These are phyloP conservation scores for Dromaius novaehollandiae DNA, from an alignment of 2,113 vertebrate species.

Conservation along the genomic window DNA sequence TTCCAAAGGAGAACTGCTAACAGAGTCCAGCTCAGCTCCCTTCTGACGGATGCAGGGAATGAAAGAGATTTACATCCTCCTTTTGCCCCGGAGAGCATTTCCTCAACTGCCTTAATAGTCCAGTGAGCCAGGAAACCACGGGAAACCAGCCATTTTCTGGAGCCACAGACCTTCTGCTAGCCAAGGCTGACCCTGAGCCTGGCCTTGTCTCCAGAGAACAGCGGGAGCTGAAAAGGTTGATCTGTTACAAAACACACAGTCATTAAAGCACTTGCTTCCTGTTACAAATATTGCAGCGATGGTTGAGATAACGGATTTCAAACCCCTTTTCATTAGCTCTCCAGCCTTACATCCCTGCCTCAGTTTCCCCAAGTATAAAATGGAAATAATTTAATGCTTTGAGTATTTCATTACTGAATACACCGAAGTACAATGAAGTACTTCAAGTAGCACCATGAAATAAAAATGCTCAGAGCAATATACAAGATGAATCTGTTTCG, in stretches of 20 bases:
- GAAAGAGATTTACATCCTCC: not conserved
- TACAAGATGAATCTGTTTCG: accelerated
- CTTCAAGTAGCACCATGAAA: not conserved
- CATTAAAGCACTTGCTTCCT: not conserved
- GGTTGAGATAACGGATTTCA: accelerated
- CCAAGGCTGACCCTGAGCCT: not conserved
- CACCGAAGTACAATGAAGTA: not conserved
- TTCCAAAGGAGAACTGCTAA: not conserved
- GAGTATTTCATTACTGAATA: not conserved
- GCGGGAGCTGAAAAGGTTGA: accelerated
- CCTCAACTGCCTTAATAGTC: not conserved
- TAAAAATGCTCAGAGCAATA: not conserved
- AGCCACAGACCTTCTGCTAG: not conserved
- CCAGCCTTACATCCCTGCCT: not conserved
- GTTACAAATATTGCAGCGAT: accelerated
- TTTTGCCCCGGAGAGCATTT: not conserved
- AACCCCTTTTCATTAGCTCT: accelerated
- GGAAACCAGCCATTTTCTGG: not conserved
- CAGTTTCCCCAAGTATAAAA: not conserved
- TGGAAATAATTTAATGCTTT: not conserved
- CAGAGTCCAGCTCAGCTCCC: not conserved
- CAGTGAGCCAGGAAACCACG: not conserved
- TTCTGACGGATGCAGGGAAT: not conserved
- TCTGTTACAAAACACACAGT: not conserved
- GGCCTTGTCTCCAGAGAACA: not conserved